phyloP scores from a whole-genome alignment of 2,888 invertebrate genomes.

The Synanthedon formicaeformis region DNA sequence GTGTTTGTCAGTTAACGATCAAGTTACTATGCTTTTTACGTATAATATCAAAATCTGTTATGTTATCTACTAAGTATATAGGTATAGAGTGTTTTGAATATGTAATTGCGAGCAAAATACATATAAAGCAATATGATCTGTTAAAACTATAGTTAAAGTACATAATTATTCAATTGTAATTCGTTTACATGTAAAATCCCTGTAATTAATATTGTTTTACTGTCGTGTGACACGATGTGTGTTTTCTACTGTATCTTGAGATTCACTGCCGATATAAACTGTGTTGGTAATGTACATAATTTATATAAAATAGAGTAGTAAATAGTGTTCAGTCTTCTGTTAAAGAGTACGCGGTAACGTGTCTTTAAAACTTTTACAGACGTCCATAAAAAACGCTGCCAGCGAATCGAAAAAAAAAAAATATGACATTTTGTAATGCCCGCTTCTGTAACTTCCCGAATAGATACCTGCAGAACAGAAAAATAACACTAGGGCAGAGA shows the following conservation, averaged over 20 bases:
- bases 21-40: too few species aligned
- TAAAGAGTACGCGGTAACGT: slow-evolving; percentile 33
- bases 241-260: slow-evolving; percentile 22
- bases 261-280: slow-evolving; percentile 16
- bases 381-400: too few species aligned
- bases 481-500: too few species aligned
- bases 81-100: too few species aligned
- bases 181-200: slow-evolving; percentile 69
- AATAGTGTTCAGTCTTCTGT: slow-evolving; percentile 68
- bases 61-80: too few species aligned
- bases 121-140: slow-evolving; percentile 21
- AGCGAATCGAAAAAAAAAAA: too few species aligned
- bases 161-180: slow-evolving; percentile 56
- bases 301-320: slow-evolving; percentile 66
- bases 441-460: too few species aligned
- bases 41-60: too few species aligned
- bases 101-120: background rate
- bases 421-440: too few species aligned
- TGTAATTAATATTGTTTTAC: slow-evolving; percentile 68
- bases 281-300: slow-evolving; percentile 51
- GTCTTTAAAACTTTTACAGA: too few species aligned
- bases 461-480: too few species aligned
- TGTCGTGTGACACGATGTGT: slow-evolving; percentile 54
- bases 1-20: too few species aligned
- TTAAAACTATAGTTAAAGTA: slow-evolving; percentile 46